Base-by-base conservation (phyloP, 2,888 invertebrate genomes). In the Callyntrura sp. region DNA sequence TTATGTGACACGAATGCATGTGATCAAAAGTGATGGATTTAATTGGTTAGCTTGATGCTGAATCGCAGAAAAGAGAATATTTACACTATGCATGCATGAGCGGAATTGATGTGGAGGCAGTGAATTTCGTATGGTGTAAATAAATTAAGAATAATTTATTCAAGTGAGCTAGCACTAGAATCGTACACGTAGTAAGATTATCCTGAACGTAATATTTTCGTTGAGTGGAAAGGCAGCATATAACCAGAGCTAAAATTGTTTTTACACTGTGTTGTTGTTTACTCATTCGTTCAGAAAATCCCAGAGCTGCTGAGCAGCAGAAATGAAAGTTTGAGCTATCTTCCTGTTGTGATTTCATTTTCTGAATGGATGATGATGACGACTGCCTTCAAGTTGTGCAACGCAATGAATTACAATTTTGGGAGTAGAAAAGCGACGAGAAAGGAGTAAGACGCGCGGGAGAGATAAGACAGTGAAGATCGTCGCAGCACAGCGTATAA, bases 311-410 rank as follows among this genome's bases (percentile, higher is more conserved):
- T 17, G 45, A 70, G 45, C 45, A 9, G 25, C 17, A 45, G 70
- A 70, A 78, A 78, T 78, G 45, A 73, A 48, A 45, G 57, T 81
- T 57, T 81, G 78, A 25, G 25, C 55, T 20, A 12, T 78, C 78
- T 83, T 83, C 68, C 25, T 83, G 83, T 83, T 83, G 48, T 83
- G 83, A 48, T 83, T 68, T 70, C 48, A 83, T 83, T 83, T 83
- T 83, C 83, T 68, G 83, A 68, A 83, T 83, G 83, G 83, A 78
- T 78, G 78, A 55, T 81, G 60, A 81, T 62, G 78, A 78, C 57
- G 78, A 73, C 57, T 62, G 60, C 62, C 43, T 81, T 81, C 14
- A 81, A 81, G 81, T 45, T 55, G 45, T 45, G 70, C 45, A 70
- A 70, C 20, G 70, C 45, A 70, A 70, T 70, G 70, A 78, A 78